Evolutionary conservation across 2,113 vertebrate genomes (phyloP).

Genomic region (Rhabdomys dilectus): DNA sequence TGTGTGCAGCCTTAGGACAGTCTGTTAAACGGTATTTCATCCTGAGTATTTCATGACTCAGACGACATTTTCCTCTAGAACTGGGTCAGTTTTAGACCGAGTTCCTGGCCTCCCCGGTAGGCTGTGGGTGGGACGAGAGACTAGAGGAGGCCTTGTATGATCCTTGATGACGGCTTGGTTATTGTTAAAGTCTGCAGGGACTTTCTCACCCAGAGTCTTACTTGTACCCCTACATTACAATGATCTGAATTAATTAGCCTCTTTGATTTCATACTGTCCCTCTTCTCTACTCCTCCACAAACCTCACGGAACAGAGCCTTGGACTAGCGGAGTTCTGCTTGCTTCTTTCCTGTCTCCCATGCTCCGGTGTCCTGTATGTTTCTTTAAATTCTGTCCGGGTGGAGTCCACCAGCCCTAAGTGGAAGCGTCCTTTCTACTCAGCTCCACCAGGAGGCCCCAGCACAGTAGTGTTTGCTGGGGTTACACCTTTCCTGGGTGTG

Average conservation of each 20-base stretch:
- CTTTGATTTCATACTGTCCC: background rate
- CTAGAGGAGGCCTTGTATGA: accelerated
- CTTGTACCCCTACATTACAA: background rate
- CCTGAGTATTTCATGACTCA: background rate
- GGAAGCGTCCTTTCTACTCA: background rate
- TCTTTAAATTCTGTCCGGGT: background rate
- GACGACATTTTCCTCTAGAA: background rate
- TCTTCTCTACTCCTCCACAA: background rate
- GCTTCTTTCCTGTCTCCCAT: too few species aligned
- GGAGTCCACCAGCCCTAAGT: background rate
- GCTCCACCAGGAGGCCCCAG: background rate
- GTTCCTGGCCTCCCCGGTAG: background rate
- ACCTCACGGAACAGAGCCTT: background rate
- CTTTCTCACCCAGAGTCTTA: background rate
- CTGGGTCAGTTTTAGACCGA: background rate
- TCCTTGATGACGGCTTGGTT: background rate
- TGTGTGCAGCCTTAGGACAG: too few species aligned
- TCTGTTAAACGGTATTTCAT: background rate
- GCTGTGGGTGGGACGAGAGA: background rate
- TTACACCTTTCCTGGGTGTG: background rate
- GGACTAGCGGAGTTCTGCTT: background rate
- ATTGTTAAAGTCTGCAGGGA: background rate
- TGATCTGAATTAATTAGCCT: background rate
- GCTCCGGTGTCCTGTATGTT: background rate
- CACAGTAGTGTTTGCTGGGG: background rate